Percentiles rank a stretch among this genome's conserved stretches.
Evolutionary conservation across 2,888 invertebrate genomes (phyloP).

Genomic region (Drosophila nr. medialis): DNA sequence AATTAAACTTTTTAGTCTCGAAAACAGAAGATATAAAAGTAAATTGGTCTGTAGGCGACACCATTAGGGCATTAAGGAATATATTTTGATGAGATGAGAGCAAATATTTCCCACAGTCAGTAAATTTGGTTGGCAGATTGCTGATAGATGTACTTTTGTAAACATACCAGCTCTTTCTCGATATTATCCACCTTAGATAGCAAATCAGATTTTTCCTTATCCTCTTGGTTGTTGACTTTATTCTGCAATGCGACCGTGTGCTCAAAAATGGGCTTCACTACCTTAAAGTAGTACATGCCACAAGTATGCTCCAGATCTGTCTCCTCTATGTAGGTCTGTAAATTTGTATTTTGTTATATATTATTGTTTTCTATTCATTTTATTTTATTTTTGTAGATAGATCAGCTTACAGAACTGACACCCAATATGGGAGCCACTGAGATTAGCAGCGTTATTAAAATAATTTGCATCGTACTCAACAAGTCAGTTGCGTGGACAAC

Average conservation of each 20-base stretch:
- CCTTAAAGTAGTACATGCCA: background rate
- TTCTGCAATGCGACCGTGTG: background rate
- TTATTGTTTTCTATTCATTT: background rate
- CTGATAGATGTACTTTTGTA: background rate
- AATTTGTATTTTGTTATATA: background rate
- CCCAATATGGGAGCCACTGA: background rate
- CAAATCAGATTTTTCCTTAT: background rate
- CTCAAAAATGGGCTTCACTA: background rate
- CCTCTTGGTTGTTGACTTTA: background rate
- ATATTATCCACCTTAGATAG: background rate
- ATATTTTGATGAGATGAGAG: background rate
- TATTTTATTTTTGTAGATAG: background rate
- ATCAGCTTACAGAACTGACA: background rate
- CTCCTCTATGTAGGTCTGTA: background rate
- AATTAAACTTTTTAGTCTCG: background rate
- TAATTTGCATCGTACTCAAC: background rate
- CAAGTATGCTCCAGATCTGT: background rate
- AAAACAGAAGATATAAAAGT: too few species aligned
- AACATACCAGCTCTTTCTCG: background rate
- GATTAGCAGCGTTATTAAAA: background rate
- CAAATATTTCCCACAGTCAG: background rate
- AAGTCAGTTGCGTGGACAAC: too few species aligned
- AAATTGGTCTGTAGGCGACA: too few species aligned
- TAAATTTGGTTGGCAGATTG: background rate
- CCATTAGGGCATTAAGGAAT: background rate